Conservation (phyloP, 2,797 vertebrate genomes). For the Ceryle rudis region DNA sequence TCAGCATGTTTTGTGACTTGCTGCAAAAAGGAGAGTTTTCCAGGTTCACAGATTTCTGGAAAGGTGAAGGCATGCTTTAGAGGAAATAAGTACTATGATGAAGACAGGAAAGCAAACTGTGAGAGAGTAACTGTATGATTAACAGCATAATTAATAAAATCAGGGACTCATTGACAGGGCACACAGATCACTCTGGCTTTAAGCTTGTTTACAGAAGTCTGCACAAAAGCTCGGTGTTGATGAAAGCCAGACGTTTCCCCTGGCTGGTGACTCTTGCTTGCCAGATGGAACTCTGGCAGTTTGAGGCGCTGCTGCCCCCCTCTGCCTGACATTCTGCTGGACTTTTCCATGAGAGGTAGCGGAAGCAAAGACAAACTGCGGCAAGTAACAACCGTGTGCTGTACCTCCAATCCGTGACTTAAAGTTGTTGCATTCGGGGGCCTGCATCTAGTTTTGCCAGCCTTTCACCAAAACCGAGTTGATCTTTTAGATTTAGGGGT, state of each 20-base stretch:
- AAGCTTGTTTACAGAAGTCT: background rate
- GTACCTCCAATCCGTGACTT: background rate
- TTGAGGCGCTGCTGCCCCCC: conserved; percentile 18
- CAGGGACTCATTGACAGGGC: background rate
- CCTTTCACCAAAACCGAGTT: background rate
- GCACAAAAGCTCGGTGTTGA: background rate
- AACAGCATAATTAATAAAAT: background rate
- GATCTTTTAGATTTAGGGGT: background rate
- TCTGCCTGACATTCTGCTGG: background rate
- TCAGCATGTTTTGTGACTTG: background rate
- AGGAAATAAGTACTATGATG: background rate
- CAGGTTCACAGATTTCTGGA: background rate
- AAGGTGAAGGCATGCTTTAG: background rate
- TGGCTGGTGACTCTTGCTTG: background rate
- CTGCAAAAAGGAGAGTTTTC: background rate
- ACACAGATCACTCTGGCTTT: background rate
- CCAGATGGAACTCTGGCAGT: background rate
- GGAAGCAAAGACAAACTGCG: background rate
- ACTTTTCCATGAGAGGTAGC: background rate
- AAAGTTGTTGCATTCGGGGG: background rate
- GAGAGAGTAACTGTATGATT: background rate
- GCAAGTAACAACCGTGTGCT: background rate
- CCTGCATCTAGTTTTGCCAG: background rate
- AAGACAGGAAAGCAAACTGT: background rate
- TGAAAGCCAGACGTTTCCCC: background rate